phyloP scores from a whole-genome alignment of 2,113 vertebrate species.

The Trematocara unimaculatum region DNA sequence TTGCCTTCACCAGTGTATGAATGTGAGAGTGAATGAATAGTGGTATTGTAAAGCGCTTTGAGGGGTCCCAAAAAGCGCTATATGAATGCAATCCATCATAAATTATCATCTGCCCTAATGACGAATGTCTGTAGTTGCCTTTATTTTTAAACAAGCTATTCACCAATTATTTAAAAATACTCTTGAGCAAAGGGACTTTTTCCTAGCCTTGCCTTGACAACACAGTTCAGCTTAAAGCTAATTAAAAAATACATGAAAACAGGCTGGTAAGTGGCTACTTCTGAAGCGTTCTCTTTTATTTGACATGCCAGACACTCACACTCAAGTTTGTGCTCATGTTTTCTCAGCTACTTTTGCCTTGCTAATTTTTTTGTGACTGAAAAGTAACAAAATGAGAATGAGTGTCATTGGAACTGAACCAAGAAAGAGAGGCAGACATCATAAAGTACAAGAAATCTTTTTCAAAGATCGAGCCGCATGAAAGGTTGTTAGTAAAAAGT shows the following conservation, averaged over 20 bases:
- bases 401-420: background rate
- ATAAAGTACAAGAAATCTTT: no score
- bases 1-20: no score
- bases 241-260: slow-evolving; percentile 48
- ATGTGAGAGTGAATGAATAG: no score
- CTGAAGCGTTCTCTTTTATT: background rate
- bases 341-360: slow-evolving; percentile 1
- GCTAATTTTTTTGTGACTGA: slow-evolving; percentile 26
- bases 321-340: slow-evolving; percentile 39
- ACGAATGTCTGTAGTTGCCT: background rate
- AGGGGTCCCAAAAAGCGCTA: no score
- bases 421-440: no score
- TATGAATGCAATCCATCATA: no score
- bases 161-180: background rate
- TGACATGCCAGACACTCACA: slow-evolving; percentile 1
- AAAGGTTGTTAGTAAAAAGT: background rate
- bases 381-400: slow-evolving; percentile 20
- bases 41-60: no score
- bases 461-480: no score
- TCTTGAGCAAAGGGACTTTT: background rate
- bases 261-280: background rate
- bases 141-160: background rate
- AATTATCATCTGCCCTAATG: background rate
- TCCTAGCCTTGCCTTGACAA: background rate
- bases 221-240: background rate